Evolutionary conservation across 2,797 vertebrate species (phyloP).

Genomic region (Cirrhinus molitorella): DNA sequence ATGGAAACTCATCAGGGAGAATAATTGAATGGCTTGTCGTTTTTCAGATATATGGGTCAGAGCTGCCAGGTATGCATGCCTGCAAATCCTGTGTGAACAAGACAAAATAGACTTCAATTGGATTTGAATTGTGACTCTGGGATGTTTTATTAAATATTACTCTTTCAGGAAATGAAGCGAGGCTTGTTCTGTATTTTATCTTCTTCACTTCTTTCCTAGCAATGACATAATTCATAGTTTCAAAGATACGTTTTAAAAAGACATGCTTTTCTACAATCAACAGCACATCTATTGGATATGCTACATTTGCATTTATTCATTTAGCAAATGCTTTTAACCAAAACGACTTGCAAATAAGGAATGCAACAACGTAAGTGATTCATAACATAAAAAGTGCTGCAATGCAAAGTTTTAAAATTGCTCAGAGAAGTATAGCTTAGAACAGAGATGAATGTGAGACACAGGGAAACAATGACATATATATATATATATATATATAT

Average conservation of each 20-base stretch:
- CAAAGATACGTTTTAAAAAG: not conserved
- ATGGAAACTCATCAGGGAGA: slow-evolving; percentile 65
- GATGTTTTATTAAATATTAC: slow-evolving; percentile 55
- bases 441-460: not conserved
- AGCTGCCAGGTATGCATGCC: slow-evolving; percentile 53
- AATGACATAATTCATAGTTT: not conserved
- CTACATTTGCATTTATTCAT: slow-evolving; percentile 10
- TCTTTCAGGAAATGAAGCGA: slow-evolving; percentile 48
- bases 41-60: slow-evolving; percentile 59
- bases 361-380: not conserved
- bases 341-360: not conserved
- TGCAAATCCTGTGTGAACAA: slow-evolving; percentile 55
- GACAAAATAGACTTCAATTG: slow-evolving; percentile 49
- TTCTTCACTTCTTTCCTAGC: not conserved
- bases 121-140: slow-evolving; percentile 56
- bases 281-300: not conserved
- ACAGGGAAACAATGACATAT: not conserved
- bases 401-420: not conserved
- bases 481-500: too few relatives aligned
- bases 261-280: not conserved
- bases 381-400: not conserved
- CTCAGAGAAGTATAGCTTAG: not conserved
- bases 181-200: slow-evolving; percentile 6
- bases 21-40: slow-evolving; percentile 63
- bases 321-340: slow-evolving; percentile 17